These are phyloP conservation scores for Entomobrya proxima DNA, from an alignment of 2,888 invertebrate genomes.

Conservation along the genomic window DNA sequence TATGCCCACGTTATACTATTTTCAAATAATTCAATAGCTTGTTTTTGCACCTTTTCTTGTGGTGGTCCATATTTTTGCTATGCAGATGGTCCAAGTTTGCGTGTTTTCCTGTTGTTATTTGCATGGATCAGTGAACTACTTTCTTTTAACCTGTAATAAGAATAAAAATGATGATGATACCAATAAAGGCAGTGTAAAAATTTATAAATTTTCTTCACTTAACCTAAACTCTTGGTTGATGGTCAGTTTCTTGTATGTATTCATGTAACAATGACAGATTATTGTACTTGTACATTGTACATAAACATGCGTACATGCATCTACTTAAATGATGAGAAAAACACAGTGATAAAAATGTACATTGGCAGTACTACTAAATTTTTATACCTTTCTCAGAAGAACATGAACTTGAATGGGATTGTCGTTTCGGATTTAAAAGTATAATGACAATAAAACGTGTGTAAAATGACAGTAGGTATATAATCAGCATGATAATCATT, in stretches of 20 bases:
- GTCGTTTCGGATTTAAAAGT: background rate
- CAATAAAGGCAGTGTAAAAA: background rate
- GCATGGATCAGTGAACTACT: conserved; percentile 14
- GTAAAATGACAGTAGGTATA: conserved; percentile 25
- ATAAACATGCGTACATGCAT: background rate
- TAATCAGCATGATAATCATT: conserved; percentile 13
- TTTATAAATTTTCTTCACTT: background rate
- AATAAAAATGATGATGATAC: background rate
- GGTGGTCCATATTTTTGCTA: background rate
- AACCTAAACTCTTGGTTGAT: background rate
- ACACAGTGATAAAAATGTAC: conserved; percentile 20
- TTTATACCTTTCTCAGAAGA: background rate
- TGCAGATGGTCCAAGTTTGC: background rate
- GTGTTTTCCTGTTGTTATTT: background rate
- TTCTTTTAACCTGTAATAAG: background rate
- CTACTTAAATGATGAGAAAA: conserved; percentile 8
- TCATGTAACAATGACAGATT: conserved; percentile 16
- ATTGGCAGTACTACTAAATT: background rate
- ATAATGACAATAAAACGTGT: background rate
- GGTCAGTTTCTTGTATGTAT: no score
- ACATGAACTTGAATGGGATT: conserved; percentile 38
- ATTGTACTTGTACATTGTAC: background rate
- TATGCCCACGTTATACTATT: no score
- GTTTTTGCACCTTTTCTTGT: no score
- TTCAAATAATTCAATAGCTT: no score